A percentile compares a stretch with the other conserved stretches of the same genome.
Evolutionary conservation across 2,113 vertebrate genomes (phyloP).

Genomic region (Alexandromys fortis): DNA sequence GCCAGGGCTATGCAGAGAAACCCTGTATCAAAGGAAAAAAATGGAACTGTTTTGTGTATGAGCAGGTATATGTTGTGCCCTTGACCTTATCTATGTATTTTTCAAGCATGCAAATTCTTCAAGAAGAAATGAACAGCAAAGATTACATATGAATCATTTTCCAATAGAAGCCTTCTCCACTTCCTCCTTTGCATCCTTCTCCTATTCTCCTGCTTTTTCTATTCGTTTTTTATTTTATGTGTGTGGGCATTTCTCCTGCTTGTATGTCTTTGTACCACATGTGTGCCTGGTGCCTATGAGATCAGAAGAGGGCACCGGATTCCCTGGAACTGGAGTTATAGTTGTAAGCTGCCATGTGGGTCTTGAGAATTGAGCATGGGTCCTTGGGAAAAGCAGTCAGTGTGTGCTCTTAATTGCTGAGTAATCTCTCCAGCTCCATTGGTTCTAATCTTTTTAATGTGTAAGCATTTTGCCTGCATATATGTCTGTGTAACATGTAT

Average conservation of each 20-base stretch:
- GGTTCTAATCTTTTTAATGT: not conserved
- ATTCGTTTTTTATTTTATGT: not conserved
- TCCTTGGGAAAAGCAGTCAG: not conserved
- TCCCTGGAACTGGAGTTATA: not conserved
- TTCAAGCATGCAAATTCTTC: not conserved
- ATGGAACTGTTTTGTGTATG: not conserved
- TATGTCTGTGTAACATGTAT: not conserved
- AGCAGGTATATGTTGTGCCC: no score
- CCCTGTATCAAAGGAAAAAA: not conserved
- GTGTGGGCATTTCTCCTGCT: not conserved
- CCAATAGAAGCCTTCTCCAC: not conserved
- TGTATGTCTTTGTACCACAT: not conserved
- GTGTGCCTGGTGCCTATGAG: not conserved
- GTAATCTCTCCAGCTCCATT: not conserved
- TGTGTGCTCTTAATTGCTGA: not conserved
- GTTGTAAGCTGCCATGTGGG: not conserved
- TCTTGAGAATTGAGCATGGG: not conserved
- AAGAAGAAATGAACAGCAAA: not conserved
- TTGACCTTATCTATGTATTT: not conserved
- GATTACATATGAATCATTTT: not conserved
- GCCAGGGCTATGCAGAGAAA: not conserved
- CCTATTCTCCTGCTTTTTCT: not conserved
- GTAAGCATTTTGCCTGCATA: not conserved
- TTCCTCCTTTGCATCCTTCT: not conserved
- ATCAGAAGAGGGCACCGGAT: not conserved